Base-by-base conservation (phyloP, 2,888 invertebrate species). In the Pammene aurita region DNA sequence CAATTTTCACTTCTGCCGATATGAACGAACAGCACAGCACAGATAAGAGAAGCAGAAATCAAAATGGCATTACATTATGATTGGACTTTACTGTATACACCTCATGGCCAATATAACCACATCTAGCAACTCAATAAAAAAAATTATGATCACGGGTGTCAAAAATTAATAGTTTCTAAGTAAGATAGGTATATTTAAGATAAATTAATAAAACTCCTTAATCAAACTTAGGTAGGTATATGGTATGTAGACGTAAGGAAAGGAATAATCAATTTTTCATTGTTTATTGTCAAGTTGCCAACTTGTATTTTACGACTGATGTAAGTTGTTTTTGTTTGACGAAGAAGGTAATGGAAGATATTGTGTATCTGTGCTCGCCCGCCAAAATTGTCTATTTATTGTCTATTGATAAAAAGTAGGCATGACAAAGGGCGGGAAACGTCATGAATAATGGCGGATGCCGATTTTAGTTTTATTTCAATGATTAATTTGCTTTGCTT, bases 311-410 rank as follows among this genome's bases (percentile, higher is more conserved):
- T 5, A 10, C 38, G 2, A 13, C 10, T 34, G 9, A 16, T 35
- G 10, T 7, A 55, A n/a, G 10, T 26, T 26, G 6, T 14, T 44
- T 18, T 35, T 35, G 16, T 52, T 35, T 7, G 5, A 16, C 13
- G 46, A 56, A 34, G 18, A 14, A 26, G 13, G 14, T 10, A 42
- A 26, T 0, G 0, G 11, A 2, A 5, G 13, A 52, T 60, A 38
- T 50, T 63, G 0, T 10, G 9, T 2, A 13, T 63, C 63, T 63
- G 63, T 63, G 42, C 11, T 42, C n/a, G 7, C 44, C 55, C 64
- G 38, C 46, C 64, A 55, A 64, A 9, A 50, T 50, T 50, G 50
- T 50, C 10, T 50, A 50, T 50, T 26, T 2, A 50, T 50, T 50
- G 50, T 50, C 10, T 50, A 50, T 50, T 26, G 18, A 18, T n/a